These are phyloP conservation scores for Cisticola juncidis DNA, from an alignment of 2,113 vertebrate species.

Conservation along the genomic window DNA sequence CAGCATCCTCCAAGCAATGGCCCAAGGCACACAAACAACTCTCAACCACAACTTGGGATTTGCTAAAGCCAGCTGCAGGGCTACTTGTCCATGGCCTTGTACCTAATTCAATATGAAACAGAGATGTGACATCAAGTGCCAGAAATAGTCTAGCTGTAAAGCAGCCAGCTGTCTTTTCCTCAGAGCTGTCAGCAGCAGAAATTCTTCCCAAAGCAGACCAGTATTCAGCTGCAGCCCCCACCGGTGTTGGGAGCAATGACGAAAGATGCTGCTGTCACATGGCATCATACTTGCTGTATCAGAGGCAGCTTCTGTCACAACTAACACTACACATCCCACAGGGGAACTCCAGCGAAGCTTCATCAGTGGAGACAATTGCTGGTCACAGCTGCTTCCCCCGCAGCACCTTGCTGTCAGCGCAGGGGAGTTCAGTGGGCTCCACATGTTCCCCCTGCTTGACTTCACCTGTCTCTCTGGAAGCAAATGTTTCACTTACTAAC, in stretches of 20 bases:
- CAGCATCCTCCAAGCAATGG: background rate
- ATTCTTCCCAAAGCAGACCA: background rate
- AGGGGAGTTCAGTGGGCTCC: background rate
- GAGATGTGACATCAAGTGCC: background rate
- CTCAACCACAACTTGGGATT: background rate
- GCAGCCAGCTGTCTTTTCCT: background rate
- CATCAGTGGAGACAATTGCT: background rate
- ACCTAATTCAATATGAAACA: background rate
- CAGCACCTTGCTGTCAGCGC: background rate
- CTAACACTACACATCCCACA: background rate
- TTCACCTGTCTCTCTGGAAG: background rate
- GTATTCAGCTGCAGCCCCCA: background rate
- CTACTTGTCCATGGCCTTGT: background rate
- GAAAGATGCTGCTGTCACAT: background rate
- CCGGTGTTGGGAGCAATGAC: fast-evolving
- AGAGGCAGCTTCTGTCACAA: background rate
- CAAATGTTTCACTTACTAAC: background rate
- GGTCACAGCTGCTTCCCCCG: background rate
- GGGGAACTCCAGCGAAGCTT: background rate
- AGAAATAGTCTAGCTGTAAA: background rate
- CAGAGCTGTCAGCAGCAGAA: background rate
- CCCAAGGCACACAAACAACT: fast-evolving
- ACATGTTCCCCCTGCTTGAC: too few relatives aligned
- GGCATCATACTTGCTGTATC: fast-evolving
- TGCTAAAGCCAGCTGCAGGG: background rate